These are phyloP conservation scores for Autographa pulchrina DNA, from an alignment of 2,888 invertebrate genomes.

Conservation along the genomic window DNA sequence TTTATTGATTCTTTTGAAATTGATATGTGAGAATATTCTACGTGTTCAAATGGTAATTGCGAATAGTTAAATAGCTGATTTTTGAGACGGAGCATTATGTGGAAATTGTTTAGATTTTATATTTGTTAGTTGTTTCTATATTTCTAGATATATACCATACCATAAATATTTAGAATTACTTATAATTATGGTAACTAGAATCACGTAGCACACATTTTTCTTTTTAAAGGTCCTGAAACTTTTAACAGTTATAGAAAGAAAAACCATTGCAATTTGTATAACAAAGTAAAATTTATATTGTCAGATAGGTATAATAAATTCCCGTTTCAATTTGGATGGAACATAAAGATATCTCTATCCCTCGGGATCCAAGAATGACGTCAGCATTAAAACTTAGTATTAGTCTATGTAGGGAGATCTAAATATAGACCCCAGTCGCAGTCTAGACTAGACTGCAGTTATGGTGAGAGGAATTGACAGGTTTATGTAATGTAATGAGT, in stretches of 20 bases:
- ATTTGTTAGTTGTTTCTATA: too few species aligned
- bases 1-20: not conserved
- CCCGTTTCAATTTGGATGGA: conserved; percentile 14
- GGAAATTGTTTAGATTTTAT: too few species aligned
- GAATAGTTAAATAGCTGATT: too few species aligned
- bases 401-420: conserved; percentile 14
- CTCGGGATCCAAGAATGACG: conserved; percentile 21
- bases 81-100: too few species aligned
- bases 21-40: not conserved
- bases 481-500: not conserved
- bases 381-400: conserved; percentile 15
- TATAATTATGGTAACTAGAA: too few species aligned
- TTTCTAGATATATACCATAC: too few species aligned
- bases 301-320: not conserved
- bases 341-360: conserved; percentile 11
- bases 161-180: too few species aligned
- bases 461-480: not conserved
- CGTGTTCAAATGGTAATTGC: too few species aligned
- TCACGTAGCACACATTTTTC: too few species aligned
- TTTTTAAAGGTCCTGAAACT: too few species aligned
- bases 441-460: conserved; percentile 42
- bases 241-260: too few species aligned
- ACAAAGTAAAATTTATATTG: not conserved
- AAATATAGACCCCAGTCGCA: conserved; percentile 30
- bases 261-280: not conserved